These are phyloP conservation scores for Callinectes sapidus DNA, from an alignment of 2,888 invertebrate species.

Conservation along the genomic window DNA sequence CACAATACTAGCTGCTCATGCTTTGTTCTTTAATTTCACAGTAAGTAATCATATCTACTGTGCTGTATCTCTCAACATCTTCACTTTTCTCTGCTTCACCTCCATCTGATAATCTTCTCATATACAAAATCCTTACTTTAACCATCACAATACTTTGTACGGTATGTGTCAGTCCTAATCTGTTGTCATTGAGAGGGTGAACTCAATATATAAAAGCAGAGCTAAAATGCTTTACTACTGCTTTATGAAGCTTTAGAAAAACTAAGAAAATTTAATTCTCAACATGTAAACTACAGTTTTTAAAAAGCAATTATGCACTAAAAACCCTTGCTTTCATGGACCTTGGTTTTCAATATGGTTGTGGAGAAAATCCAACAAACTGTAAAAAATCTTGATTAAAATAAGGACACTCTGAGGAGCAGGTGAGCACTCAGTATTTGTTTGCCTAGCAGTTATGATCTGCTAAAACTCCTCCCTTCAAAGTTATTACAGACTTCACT, in stretches of 20 bases:
- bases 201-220: background rate
- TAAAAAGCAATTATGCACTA: background rate
- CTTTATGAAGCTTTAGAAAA: conserved; percentile 13
- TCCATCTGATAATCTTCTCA: background rate
- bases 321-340: conserved; percentile 21
- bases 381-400: background rate
- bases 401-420: background rate
- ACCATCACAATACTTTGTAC: background rate
- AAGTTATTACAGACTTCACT: too few species aligned
- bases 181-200: background rate
- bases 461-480: too few species aligned
- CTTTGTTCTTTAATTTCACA: too few species aligned
- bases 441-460: too few species aligned
- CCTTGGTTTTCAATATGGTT: background rate
- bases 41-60: too few species aligned
- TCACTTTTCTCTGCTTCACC: too few species aligned
- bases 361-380: background rate
- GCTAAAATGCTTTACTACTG: background rate
- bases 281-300: background rate
- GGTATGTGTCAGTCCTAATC: background rate
- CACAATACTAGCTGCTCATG: background rate
- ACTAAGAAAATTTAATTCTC: background rate
- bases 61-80: too few species aligned
- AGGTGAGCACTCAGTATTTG: background rate
- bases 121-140: background rate